Evolutionary conservation across 2,113 vertebrate genomes (phyloP).

Genomic region (Hippocampus zosterae): DNA sequence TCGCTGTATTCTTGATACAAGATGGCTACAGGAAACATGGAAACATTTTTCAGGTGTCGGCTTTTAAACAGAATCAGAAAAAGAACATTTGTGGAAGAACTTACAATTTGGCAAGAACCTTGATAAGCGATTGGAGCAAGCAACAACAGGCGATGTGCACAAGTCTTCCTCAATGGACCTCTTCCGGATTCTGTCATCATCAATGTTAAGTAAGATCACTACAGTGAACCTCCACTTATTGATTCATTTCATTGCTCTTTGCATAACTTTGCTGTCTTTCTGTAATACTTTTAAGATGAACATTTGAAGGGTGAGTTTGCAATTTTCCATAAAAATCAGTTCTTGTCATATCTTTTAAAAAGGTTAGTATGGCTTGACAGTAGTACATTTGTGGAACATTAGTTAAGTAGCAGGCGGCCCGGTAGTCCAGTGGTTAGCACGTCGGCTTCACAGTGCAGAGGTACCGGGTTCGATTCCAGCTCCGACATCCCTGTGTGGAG

Average conservation of each 20-base stretch:
- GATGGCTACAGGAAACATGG: slow-evolving; percentile 68
- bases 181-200: slow-evolving; percentile 64
- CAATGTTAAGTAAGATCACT: background rate
- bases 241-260: too few species aligned
- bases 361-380: too few species aligned
- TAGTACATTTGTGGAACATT: too few species aligned
- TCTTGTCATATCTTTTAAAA: too few species aligned
- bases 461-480: too few species aligned
- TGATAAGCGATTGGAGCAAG: slow-evolving; percentile 75
- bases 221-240: background rate
- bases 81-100: slow-evolving; percentile 10
- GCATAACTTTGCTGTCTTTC: background rate
- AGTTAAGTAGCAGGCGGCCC: too few species aligned
- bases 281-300: background rate
- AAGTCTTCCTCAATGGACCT: slow-evolving; percentile 67
- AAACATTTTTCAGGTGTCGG: background rate
- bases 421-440: too few species aligned
- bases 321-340: too few species aligned
- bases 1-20: slow-evolving; percentile 91
- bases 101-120: slow-evolving; percentile 82
- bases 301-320: background rate
- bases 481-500: too few species aligned
- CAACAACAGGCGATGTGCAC: slow-evolving; percentile 28
- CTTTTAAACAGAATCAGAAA: background rate
- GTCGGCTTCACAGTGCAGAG: too few species aligned